phyloP scores from a whole-genome alignment of 2,113 vertebrate genomes.

The Anolis sagrei region DNA sequence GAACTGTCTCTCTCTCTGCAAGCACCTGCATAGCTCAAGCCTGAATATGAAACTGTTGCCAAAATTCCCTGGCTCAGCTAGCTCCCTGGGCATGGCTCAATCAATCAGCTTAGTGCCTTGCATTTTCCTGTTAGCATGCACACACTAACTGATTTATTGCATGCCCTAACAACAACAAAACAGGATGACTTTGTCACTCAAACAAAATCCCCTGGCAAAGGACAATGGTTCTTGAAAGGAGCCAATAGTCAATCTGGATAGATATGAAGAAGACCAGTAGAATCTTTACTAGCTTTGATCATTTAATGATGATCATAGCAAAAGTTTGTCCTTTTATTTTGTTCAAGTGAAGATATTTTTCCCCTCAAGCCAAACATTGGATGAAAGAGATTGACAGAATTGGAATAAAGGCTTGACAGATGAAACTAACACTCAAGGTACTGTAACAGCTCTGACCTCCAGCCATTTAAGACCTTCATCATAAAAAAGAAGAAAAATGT shows the following conservation, averaged over 20 bases:
- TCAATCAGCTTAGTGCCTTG: too few relatives aligned
- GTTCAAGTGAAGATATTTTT: too few relatives aligned
- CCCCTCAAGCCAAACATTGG: not conserved
- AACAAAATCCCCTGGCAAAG: not conserved
- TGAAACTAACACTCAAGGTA: not conserved
- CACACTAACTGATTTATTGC: too few relatives aligned
- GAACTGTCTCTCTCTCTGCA: too few relatives aligned
- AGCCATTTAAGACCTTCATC: not conserved
- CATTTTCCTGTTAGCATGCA: too few relatives aligned
- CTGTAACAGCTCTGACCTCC: not conserved
- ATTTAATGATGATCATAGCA: not conserved
- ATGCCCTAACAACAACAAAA: too few relatives aligned
- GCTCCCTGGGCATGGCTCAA: too few relatives aligned
- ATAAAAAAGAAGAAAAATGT: not conserved
- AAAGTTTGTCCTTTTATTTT: not conserved
- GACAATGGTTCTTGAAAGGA: too few relatives aligned
- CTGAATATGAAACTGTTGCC: too few relatives aligned
- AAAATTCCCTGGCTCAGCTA: too few relatives aligned
- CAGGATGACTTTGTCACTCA: not conserved
- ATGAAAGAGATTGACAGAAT: not conserved
- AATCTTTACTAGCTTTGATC: not conserved
- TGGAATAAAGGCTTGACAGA: slow-evolving; percentile 11
- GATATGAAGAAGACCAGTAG: not conserved
- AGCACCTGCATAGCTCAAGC: too few relatives aligned
- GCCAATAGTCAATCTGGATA: not conserved